Base-by-base conservation (phyloP, 2,113 vertebrate genomes). In the Poeciliopsis prolifica region DNA sequence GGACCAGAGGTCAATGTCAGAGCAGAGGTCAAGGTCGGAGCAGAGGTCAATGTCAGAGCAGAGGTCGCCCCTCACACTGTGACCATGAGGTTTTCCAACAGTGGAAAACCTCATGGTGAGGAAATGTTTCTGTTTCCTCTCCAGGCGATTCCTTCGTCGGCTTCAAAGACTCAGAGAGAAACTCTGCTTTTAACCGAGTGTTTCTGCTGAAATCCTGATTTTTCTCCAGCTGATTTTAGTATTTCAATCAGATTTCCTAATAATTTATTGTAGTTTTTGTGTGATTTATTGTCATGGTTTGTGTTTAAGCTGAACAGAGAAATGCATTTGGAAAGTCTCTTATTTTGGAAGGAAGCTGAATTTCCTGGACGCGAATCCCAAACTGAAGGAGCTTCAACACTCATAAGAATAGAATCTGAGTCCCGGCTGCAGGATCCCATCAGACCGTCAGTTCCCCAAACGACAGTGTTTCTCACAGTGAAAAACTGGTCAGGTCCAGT, bases 181-280 rank as follows among this genome's bases (percentile, higher is more conserved):
- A 42, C 4, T 1, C 40, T 42, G 40, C 14, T 48, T 48, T 48
- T 17, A 4, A 48, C 44, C 19, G 44, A 17, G 12, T 42, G 14
- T 10, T 29, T 13, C 30, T 61, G 7, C 68, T 28, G 24, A 48
- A 48, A 11, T 75, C 5, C 17, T 76, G 33, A 42, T 70, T 73
- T 58, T 73, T 75, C 3, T 29, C 58, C 70, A 77, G 75, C 3
- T 35, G 54, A 33, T 79, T 80, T 64, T 29, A 65, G 72, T 63
- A 19, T 78, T 58, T 29, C n/a, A 73, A 73, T 44, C 26, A 70
- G 66, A 68, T 83, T 84, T 84, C 31, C 0, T 87, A 84, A 87
- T 92, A 86, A 92, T 88, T 92, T 93, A 93, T 91, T 91, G 74
- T 86, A 90, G 85, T 68, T 68, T 80, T 71, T 70, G 71, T 37